Base-by-base conservation (phyloP, 1,140 invertebrate species). In the Cyphomyrmex costatus region DNA sequence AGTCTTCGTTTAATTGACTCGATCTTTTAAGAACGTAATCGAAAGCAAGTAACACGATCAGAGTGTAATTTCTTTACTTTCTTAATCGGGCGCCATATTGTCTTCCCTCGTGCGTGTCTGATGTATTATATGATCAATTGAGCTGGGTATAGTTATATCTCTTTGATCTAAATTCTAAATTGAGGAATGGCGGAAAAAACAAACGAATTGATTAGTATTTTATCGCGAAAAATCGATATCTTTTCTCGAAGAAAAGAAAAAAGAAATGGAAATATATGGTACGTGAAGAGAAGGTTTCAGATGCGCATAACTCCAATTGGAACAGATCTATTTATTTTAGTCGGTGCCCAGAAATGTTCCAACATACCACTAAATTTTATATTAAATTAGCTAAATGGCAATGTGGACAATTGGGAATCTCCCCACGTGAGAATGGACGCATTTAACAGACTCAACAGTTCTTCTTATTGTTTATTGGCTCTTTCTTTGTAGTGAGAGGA, bases 11-110 rank as follows among this genome's bases (percentile, higher is more conserved):
- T 79, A 79, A 66, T 53, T 36, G 14, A 53, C 61, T 56, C 12
- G 27, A 79, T 66, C 76, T 78, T 80, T 70, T 36, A 80, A 16
- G 14, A 66, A 33, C 8, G 3, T 51, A 51, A 78, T 78, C 61
- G 61, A 79, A 36, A 80, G 63, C 46, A 36, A 36, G 4, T 56
- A 36, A 80, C 5, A 70, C 36, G 46, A 78, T 65, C 24, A 46
- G 27, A 61, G 33, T 30, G 58, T 30, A 78, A 65, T 78, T 78
- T 65, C 76, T 78, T 65, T 61, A 21, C 4, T 51, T 65, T n/a
- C 60, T 78, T 33, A 65, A 51, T 78, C 36, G 33, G 27, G n/a
- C 16, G 36, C 53, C 27, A 4, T 19, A 24, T 77, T 19, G 60
- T 14, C 51, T 36, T 60, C 21, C 7, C 7, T 30, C 8, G 10